Evolutionary conservation across 2,888 invertebrate species (phyloP).

Genomic region (Lymantria monacha): DNA sequence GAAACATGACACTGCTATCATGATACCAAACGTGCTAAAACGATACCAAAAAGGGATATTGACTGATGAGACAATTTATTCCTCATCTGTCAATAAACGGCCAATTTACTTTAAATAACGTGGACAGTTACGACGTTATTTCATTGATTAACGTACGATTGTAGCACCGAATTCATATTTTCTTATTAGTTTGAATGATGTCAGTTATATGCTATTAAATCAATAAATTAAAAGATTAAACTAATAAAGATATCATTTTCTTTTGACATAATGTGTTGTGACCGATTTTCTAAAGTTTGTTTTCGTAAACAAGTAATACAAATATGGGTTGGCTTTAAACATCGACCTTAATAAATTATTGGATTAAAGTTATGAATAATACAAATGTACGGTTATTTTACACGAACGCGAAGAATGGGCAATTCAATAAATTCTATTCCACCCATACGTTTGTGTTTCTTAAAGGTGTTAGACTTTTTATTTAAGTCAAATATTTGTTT

Average conservation of each 20-base stretch:
- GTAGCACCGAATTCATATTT: slow-evolving; percentile 14
- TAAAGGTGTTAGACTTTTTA: neutral
- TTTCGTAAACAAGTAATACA: slow-evolving; percentile 63
- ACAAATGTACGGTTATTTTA: slow-evolving; percentile 40
- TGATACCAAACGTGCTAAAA: too few species aligned
- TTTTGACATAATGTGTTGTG: slow-evolving; percentile 44
- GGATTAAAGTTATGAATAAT: slow-evolving; percentile 45
- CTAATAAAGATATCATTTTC: slow-evolving; percentile 58
- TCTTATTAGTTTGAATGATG: slow-evolving; percentile 40
- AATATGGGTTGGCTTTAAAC: slow-evolving; percentile 56
- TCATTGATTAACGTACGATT: too few species aligned
- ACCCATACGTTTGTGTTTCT: slow-evolving; percentile 14
- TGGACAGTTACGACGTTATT: too few species aligned
- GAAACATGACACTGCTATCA: too few species aligned
- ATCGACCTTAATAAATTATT: slow-evolving; percentile 49
- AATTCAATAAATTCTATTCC: slow-evolving; percentile 41
- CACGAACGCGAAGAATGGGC: slow-evolving; percentile 31
- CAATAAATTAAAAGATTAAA: slow-evolving; percentile 60
- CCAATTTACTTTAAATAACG: too few species aligned
- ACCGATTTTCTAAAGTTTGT: slow-evolving; percentile 56
- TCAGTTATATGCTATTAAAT: slow-evolving; percentile 45
- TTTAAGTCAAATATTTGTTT: slow-evolving; percentile 44
- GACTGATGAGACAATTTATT: too few species aligned
- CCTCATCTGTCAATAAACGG: too few species aligned
- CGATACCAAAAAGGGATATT: too few species aligned